A percentile compares a stretch with the other conserved stretches of the same genome.
These are phyloP conservation scores for Sycophila texana DNA, from an alignment of 2,888 invertebrate genomes.

Conservation along the genomic window DNA sequence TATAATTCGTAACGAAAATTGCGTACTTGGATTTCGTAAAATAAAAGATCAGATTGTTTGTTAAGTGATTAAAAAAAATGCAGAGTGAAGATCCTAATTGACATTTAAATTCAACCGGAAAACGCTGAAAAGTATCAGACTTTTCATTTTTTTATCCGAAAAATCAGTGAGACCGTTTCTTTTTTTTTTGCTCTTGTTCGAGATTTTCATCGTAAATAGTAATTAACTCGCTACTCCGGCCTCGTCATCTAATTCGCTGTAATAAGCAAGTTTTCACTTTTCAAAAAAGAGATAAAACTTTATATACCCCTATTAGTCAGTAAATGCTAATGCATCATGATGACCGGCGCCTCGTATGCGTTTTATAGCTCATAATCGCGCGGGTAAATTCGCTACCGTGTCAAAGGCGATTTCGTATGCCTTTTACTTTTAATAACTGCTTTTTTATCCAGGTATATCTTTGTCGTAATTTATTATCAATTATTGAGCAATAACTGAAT, in stretches of 20 bases:
- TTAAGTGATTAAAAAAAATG: too few species aligned
- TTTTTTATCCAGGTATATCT: too few species aligned
- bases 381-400: slow-evolving; percentile 13
- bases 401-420: neutral
- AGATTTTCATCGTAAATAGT: too few species aligned
- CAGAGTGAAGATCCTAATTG: too few species aligned
- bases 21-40: too few species aligned
- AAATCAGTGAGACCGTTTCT: neutral
- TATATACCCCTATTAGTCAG: neutral
- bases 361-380: neutral
- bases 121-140: too few species aligned
- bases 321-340: neutral
- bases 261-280: slow-evolving; percentile 3
- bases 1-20: too few species aligned
- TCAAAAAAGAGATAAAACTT: neutral
- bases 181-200: neutral
- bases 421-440: too few species aligned
- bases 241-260: slow-evolving; percentile 3
- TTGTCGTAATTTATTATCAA: neutral
- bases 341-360: too few species aligned
- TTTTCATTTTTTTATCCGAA: neutral
- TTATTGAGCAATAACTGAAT: too few species aligned
- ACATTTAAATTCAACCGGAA: too few species aligned
- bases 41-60: too few species aligned
- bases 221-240: neutral